Evolutionary conservation across 2,113 vertebrate genomes (phyloP).

Genomic region (Nyctibius bracteatus): DNA sequence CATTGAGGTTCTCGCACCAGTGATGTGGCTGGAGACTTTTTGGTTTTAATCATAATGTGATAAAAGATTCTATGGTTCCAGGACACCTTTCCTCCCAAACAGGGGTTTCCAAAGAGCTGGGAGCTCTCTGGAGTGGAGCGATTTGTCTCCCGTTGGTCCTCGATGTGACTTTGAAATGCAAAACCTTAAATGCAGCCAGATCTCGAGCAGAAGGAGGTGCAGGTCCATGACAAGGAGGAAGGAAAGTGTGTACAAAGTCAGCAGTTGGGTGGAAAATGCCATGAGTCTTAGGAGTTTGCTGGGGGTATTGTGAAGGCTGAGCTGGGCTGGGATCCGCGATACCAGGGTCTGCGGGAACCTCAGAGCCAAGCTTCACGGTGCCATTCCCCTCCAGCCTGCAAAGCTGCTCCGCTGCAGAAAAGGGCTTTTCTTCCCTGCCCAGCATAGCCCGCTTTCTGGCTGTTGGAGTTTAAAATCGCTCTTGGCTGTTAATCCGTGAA

Average conservation of each 20-base stretch:
- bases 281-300: accelerated
- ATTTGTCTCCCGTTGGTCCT: accelerated
- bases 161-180: accelerated
- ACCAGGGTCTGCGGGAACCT: neutral
- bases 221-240: neutral
- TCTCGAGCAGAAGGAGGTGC: neutral
- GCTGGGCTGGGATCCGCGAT: neutral
- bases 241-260: neutral
- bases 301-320: neutral
- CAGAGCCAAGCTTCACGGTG: neutral
- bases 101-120: accelerated
- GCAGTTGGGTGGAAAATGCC: accelerated
- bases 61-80: neutral
- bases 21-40: neutral
- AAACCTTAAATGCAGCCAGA: neutral
- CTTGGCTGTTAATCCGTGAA: constrained; percentile 58
- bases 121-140: neutral
- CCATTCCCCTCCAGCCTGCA: neutral
- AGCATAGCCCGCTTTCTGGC: neutral
- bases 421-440: neutral
- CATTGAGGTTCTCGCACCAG: neutral
- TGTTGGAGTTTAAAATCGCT: neutral
- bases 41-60: neutral
- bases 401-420: neutral
- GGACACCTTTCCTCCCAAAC: neutral